phyloP scores from a whole-genome alignment of 2,888 invertebrate genomes.

The Amphipoea oculea region DNA sequence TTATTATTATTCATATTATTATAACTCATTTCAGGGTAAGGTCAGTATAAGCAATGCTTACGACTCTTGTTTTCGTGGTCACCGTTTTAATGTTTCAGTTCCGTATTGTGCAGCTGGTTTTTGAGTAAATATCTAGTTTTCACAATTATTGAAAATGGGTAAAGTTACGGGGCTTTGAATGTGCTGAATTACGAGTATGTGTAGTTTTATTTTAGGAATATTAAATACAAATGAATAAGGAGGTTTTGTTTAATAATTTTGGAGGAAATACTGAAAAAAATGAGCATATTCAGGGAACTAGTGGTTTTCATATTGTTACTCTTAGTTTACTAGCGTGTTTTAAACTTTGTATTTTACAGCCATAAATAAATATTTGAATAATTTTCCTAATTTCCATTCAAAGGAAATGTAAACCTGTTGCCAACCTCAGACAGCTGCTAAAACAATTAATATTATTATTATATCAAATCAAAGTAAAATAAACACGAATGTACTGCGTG shows the following conservation, averaged over 20 bases:
- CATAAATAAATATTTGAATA: not conserved
- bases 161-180: not conserved
- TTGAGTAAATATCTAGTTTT: not conserved
- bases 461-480: slow-evolving; percentile 64
- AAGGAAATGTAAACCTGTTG: slow-evolving; percentile 1
- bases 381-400: not conserved
- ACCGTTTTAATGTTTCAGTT: slow-evolving; percentile 38
- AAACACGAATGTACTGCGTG: slow-evolving; percentile 56
- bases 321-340: not conserved
- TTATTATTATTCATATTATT: slow-evolving; percentile 58
- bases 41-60: slow-evolving; percentile 29
- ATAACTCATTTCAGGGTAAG: slow-evolving; percentile 54
- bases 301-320: not conserved
- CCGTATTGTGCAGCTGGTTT: slow-evolving; percentile 18
- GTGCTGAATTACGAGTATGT: not conserved
- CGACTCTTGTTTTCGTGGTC: slow-evolving; percentile 33
- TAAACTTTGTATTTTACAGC: not conserved
- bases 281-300: not conserved
- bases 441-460: slow-evolving; percentile 40
- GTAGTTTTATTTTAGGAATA: not conserved
- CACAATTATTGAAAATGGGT: not conserved
- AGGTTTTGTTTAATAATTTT: too few relatives aligned
- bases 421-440: not conserved
- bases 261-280: not conserved
- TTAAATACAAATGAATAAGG: too few relatives aligned